phyloP scores from a whole-genome alignment of 2,888 invertebrate genomes.

The Drosophila mettleri region DNA sequence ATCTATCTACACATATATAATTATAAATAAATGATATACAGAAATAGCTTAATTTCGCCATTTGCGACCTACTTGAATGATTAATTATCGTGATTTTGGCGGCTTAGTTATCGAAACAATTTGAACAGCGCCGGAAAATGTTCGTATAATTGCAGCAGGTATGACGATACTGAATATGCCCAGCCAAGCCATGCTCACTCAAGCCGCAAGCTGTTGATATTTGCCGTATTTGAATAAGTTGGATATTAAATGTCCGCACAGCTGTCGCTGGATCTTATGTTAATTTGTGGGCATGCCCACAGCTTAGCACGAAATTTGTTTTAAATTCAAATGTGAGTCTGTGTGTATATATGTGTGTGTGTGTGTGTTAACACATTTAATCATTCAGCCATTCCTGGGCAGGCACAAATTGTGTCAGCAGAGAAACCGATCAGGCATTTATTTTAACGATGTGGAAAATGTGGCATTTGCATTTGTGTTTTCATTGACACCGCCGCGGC shows the following conservation, averaged over 20 bases:
- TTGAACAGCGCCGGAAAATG: too few relatives aligned
- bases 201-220: constrained; percentile 3
- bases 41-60: not conserved
- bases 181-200: not conserved
- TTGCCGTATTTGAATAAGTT: constrained; percentile 7
- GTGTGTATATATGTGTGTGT: not conserved
- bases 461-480: constrained; percentile 63
- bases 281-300: constrained; percentile 19
- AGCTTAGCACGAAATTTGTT: constrained; percentile 3
- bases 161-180: not conserved
- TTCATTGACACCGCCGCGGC: constrained; percentile 19
- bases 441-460: constrained; percentile 57
- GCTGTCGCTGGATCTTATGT: constrained; percentile 27
- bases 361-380: constrained; percentile 18
- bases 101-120: too few relatives aligned
- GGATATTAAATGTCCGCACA: not conserved
- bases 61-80: not conserved
- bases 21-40: not conserved
- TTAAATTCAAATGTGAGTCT: not conserved
- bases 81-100: not conserved
- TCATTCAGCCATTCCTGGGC: constrained; percentile 7
- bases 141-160: not conserved
- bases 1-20: not conserved
- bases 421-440: constrained; percentile 24
- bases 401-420: constrained; percentile 14